phyloP scores from a whole-genome alignment of 2,888 invertebrate genomes.

The Zhengitettix transpicula region DNA sequence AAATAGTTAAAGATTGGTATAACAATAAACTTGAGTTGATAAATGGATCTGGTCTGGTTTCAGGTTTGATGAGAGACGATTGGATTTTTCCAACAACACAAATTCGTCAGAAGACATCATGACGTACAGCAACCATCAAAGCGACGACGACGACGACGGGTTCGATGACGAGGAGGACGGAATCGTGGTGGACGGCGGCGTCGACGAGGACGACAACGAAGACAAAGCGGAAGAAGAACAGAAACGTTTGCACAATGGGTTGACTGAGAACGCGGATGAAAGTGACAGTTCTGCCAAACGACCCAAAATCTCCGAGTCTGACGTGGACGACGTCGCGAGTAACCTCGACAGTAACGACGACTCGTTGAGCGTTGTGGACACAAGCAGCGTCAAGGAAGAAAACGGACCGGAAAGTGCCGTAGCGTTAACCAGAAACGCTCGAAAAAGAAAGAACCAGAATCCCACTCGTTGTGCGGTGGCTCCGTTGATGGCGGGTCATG shows the following conservation, averaged over 20 bases:
- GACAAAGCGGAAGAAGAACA: conserved; percentile 21
- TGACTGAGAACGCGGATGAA: conserved; percentile 42
- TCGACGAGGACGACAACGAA: conserved; percentile 41
- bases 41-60: neutral
- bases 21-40: too few relatives aligned
- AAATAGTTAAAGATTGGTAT: too few relatives aligned
- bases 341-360: conserved; percentile 48
- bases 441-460: conserved; percentile 78
- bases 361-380: conserved; percentile 35
- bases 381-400: conserved; percentile 33
- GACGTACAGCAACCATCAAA: conserved; percentile 20
- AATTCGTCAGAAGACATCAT: conserved; percentile 27
- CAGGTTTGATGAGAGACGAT: conserved; percentile 17
- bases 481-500: conserved; percentile 25
- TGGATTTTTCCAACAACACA: conserved; percentile 25
- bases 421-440: conserved; percentile 38
- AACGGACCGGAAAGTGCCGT: conserved; percentile 23
- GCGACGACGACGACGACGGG: conserved; percentile 25
- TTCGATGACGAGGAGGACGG: conserved; percentile 54
- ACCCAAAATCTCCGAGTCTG: conserved; percentile 35
- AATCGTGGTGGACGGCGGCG: conserved; percentile 55
- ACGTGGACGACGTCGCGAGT: conserved; percentile 35
- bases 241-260: conserved; percentile 24
- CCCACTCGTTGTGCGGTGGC: conserved; percentile 63
- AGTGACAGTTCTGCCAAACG: conserved; percentile 44